Percentiles rank a stretch among this genome's conserved stretches.
phyloP scores from a whole-genome alignment of 2,888 invertebrate species.

The Chloroclysta siterata region DNA sequence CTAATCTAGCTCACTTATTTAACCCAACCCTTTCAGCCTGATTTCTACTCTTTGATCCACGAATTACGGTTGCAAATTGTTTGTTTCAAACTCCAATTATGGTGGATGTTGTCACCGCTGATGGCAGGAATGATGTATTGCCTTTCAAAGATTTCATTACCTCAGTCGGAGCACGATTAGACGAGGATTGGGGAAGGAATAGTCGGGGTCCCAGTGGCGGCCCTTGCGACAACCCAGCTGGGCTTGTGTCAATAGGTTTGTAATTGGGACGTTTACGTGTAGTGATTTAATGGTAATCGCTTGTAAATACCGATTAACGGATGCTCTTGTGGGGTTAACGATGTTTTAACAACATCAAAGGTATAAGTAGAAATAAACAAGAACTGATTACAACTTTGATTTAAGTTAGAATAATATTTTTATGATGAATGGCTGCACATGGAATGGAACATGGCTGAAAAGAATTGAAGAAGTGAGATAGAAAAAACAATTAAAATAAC shows the following conservation, averaged over 20 bases:
- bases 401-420: no score
- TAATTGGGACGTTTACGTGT: conserved; percentile 29
- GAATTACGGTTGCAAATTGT: conserved; percentile 31
- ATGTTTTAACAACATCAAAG: conserved; percentile 11
- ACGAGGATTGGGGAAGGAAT: conserved; percentile 20
- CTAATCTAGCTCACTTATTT: conserved; percentile 34
- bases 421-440: no score
- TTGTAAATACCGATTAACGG: conserved; percentile 24
- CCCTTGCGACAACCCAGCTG: conserved; percentile 32
- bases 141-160: conserved; percentile 41
- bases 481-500: no score
- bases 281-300: conserved; percentile 30
- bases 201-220: conserved; percentile 22
- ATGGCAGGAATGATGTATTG: conserved; percentile 38
- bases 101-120: conserved; percentile 34
- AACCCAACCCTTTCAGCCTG: conserved; percentile 19
- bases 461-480: no score
- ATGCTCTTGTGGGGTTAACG: conserved; percentile 5
- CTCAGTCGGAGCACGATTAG: conserved; percentile 36
- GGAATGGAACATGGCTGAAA: no score
- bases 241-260: conserved; percentile 33
- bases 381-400: no score
- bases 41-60: conserved; percentile 25
- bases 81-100: conserved; percentile 31
- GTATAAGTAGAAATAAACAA: no score